A percentile compares a stretch with the other conserved stretches of the same genome.
These are phyloP conservation scores for Lophius piscatorius DNA, from an alignment of 2,113 vertebrate species.

Conservation along the genomic window DNA sequence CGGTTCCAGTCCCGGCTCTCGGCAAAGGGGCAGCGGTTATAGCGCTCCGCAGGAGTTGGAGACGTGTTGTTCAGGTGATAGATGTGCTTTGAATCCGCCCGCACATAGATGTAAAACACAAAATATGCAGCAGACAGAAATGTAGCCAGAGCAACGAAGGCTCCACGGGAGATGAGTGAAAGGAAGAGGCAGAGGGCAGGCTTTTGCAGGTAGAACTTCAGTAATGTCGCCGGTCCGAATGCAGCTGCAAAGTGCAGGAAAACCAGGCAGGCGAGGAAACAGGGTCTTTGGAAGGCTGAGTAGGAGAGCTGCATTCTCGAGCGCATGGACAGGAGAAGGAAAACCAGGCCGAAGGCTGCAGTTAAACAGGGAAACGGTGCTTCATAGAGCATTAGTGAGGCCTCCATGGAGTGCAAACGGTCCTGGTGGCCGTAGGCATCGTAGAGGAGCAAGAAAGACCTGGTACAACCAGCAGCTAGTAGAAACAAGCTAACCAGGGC, in stretches of 20 bases:
- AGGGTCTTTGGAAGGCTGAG: constrained; percentile 82
- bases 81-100: constrained; percentile 82
- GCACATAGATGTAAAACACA: constrained; percentile 83
- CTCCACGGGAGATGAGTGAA: constrained; percentile 84
- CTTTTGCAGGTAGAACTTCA: constrained; percentile 79
- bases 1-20: constrained; percentile 85
- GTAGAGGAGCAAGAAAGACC: constrained; percentile 85
- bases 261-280: constrained; percentile 82
- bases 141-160: constrained; percentile 84
- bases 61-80: constrained; percentile 85
- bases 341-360: constrained; percentile 85
- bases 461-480: constrained; percentile 77
- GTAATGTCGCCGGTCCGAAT: constrained; percentile 80
- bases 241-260: constrained; percentile 83
- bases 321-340: constrained; percentile 87
- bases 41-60: constrained; percentile 79
- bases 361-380: constrained; percentile 88
- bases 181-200: constrained; percentile 82
- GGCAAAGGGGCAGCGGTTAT: constrained; percentile 84
- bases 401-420: constrained; percentile 75
- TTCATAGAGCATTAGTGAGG: constrained; percentile 83
- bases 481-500: constrained; percentile 85
- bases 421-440: constrained; percentile 86
- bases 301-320: constrained; percentile 81
- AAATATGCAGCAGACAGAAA: constrained; percentile 85